A percentile compares a stretch with the other conserved stretches of the same genome.
Conservation (phyloP, 2,113 vertebrate genomes). For the Bufo gargarizans region DNA sequence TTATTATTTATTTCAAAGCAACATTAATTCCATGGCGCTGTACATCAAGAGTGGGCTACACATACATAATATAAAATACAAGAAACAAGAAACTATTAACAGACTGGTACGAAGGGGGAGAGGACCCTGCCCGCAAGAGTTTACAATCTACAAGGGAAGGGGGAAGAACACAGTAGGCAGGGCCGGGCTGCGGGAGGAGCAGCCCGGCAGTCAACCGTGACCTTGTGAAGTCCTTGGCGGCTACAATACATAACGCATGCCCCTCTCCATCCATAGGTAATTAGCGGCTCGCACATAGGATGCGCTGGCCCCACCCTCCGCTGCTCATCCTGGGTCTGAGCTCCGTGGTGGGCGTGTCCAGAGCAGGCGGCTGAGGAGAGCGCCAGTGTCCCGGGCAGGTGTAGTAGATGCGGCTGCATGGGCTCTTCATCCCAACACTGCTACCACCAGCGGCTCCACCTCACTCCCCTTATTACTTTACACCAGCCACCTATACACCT, state of each 20-base stretch:
- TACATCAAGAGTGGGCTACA: too few species aligned
- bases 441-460: neutral
- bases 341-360: constrained; percentile 52
- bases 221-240: constrained; percentile 47
- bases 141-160: too few species aligned
- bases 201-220: neutral
- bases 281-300: neutral
- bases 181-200: too few species aligned
- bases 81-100: too few species aligned
- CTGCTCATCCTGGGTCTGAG: too few species aligned
- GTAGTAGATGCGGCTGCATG: constrained; percentile 63
- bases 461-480: constrained; percentile 45
- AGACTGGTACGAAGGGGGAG: too few species aligned
- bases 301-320: neutral
- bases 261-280: neutral
- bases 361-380: constrained; percentile 47
- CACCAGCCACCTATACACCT: constrained; percentile 74
- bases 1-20: too few species aligned
- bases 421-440: constrained; percentile 67
- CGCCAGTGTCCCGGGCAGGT: constrained; percentile 64
- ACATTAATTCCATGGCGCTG: too few species aligned
- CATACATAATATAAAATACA: too few species aligned
- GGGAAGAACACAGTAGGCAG: too few species aligned
- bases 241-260: neutral
- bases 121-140: too few species aligned